Evolutionary conservation across 2,113 vertebrate genomes (phyloP).

Genomic region (Eublepharis macularius): DNA sequence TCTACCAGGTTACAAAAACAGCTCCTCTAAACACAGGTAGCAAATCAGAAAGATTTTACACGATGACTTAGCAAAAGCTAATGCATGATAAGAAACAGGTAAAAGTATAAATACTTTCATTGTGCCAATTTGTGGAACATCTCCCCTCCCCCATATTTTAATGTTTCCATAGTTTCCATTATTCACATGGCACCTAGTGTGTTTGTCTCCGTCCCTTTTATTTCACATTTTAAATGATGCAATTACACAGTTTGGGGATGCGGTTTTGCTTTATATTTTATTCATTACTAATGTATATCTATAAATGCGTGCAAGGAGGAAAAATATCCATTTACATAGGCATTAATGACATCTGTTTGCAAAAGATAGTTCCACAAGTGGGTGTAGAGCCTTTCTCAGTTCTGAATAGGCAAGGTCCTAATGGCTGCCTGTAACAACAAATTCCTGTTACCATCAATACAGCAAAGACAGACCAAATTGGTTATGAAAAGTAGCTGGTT

Average conservation of each 20-base stretch:
- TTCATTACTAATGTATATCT: constrained; percentile 56
- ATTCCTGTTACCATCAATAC: constrained; percentile 35
- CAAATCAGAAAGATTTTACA: constrained; percentile 14
- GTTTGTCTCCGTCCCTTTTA: background rate
- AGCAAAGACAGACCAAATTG: constrained; percentile 43
- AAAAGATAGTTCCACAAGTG: constrained; percentile 54
- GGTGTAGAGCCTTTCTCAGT: constrained; percentile 40
- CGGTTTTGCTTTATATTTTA: constrained; percentile 61
- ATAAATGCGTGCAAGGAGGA: constrained; percentile 49
- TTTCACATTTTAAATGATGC: constrained; percentile 49
- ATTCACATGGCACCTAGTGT: constrained; percentile 17
- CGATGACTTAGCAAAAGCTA: constrained; percentile 15
- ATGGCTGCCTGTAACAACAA: constrained; percentile 39
- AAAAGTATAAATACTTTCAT: constrained; percentile 22
- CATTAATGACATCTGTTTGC: constrained; percentile 59
- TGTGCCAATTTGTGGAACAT: constrained; percentile 36
- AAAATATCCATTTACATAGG: constrained; percentile 52
- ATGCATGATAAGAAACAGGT: constrained; percentile 22
- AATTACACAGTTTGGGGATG: constrained; percentile 48
- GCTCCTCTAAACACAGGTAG: background rate
- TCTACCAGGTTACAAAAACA: background rate
- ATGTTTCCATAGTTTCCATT: constrained; percentile 36
- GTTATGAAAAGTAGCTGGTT: constrained; percentile 31
- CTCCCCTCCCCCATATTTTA: constrained; percentile 22
- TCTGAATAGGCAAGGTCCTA: constrained; percentile 12